These are phyloP conservation scores for Hippoglossus stenolepis DNA, from an alignment of 2,113 vertebrate species.

Conservation along the genomic window DNA sequence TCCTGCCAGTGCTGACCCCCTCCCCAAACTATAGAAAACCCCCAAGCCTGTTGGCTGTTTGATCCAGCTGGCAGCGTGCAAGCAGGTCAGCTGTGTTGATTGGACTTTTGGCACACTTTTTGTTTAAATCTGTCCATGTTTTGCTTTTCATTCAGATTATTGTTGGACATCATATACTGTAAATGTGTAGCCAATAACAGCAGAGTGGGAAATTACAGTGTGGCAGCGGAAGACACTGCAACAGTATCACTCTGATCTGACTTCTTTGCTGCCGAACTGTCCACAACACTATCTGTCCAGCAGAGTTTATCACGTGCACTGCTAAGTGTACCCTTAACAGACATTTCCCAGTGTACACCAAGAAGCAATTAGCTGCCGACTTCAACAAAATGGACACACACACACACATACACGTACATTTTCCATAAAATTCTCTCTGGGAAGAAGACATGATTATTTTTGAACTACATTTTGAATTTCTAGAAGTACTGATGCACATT, in stretches of 20 bases:
- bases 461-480: too few relatives aligned
- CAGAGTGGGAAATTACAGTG: not conserved
- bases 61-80: constrained; percentile 13
- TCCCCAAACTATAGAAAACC: constrained; percentile 39
- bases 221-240: constrained; percentile 3
- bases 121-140: constrained; percentile 2
- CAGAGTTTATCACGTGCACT: constrained; percentile 47
- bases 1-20: constrained; percentile 55
- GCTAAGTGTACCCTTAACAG: constrained; percentile 58
- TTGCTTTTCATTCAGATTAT: not conserved
- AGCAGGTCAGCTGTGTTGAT: constrained; percentile 31
- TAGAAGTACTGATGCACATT: not conserved
- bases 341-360: constrained; percentile 51
- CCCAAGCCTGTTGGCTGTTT: constrained; percentile 13
- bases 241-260: constrained; percentile 42
- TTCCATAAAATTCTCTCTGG: not conserved
- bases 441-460: not conserved
- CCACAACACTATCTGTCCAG: constrained; percentile 20
- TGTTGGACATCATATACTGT: constrained; percentile 1
- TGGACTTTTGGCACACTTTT: not conserved
- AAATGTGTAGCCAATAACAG: not conserved
- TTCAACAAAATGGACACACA: constrained; percentile 10
- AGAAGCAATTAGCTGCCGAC: constrained; percentile 51
- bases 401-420: not conserved
- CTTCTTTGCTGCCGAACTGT: constrained; percentile 24